These are phyloP conservation scores for Thamnaconus septentrionalis DNA, from an alignment of 2,113 vertebrate species.

Conservation along the genomic window DNA sequence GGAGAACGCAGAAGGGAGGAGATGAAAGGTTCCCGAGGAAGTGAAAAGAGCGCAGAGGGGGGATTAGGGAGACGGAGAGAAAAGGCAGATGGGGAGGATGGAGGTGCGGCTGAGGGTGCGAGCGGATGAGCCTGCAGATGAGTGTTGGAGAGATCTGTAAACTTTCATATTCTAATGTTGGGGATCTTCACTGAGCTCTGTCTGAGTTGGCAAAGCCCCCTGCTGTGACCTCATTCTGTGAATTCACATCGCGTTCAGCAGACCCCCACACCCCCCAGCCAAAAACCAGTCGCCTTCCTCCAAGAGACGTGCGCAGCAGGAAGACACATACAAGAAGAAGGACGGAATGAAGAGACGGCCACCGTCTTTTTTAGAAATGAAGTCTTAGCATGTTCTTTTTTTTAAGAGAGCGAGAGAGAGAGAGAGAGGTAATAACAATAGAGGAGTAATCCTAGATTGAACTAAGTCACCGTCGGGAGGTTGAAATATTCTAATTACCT, in stretches of 20 bases:
- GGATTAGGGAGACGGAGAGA: slow-evolving; percentile 46
- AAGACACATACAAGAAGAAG: background rate
- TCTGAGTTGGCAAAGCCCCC: slow-evolving; percentile 50
- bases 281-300: too few species aligned
- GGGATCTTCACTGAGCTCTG: slow-evolving; percentile 43
- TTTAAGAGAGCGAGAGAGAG: too few species aligned
- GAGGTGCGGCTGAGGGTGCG: slow-evolving; percentile 50
- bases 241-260: slow-evolving; percentile 57
- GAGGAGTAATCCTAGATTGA: slow-evolving; percentile 43
- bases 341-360: slow-evolving; percentile 16
- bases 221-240: slow-evolving; percentile 73
- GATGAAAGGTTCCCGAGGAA: slow-evolving; percentile 55
- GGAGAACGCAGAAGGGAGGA: slow-evolving; percentile 34
- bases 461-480: slow-evolving; percentile 40
- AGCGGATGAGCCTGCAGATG: slow-evolving; percentile 55
- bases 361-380: background rate
- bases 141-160: slow-evolving; percentile 65
- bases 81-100: slow-evolving; percentile 41
- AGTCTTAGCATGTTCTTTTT: too few species aligned
- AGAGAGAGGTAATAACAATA: slow-evolving; percentile 39
- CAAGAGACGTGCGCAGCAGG: too few species aligned
- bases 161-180: slow-evolving; percentile 71
- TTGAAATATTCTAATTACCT: slow-evolving; percentile 51
- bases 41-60: slow-evolving; percentile 29
- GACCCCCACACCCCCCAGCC: too few species aligned